These are phyloP conservation scores for Tholera decimalis DNA, from an alignment of 2,888 invertebrate genomes.

Conservation along the genomic window DNA sequence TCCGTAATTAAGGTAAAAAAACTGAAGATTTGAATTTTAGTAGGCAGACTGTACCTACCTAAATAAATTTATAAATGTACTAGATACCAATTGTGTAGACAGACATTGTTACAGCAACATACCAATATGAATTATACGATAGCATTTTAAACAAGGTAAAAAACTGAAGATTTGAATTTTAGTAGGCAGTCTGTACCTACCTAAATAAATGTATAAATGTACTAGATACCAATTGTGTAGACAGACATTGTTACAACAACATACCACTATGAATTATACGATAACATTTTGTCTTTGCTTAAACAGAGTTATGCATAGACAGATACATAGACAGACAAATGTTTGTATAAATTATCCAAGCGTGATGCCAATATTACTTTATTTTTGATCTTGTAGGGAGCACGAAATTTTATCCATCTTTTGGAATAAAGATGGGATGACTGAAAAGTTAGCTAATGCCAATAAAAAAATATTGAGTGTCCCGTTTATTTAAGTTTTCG, in stretches of 20 bases:
- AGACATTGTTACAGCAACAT: slow-evolving; percentile 37
- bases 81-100: slow-evolving; percentile 21
- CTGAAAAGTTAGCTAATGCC: neutral
- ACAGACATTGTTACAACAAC: slow-evolving; percentile 36
- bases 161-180: neutral
- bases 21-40: neutral
- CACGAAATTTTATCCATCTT: neutral
- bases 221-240: slow-evolving; percentile 19
- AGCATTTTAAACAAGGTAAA: neutral
- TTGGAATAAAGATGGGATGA: slow-evolving; percentile 1
- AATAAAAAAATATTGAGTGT: neutral
- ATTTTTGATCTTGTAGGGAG: neutral
- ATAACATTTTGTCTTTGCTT: slow-evolving; percentile 22
- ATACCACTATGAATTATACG: slow-evolving; percentile 28
- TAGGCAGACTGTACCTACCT: neutral
- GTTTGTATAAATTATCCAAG: slow-evolving; percentile 9
- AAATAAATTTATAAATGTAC: neutral
- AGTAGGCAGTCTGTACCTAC: neutral
- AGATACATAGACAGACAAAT: slow-evolving; percentile 22
- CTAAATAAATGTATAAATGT: neutral
- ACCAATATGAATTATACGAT: neutral
- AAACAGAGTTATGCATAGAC: slow-evolving; percentile 24
- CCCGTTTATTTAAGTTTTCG: neutral
- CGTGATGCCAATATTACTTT: slow-evolving; percentile 14
- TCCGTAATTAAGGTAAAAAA: no score